phyloP scores from a whole-genome alignment of 1,140 invertebrate species.

The Diorhabda elongata region DNA sequence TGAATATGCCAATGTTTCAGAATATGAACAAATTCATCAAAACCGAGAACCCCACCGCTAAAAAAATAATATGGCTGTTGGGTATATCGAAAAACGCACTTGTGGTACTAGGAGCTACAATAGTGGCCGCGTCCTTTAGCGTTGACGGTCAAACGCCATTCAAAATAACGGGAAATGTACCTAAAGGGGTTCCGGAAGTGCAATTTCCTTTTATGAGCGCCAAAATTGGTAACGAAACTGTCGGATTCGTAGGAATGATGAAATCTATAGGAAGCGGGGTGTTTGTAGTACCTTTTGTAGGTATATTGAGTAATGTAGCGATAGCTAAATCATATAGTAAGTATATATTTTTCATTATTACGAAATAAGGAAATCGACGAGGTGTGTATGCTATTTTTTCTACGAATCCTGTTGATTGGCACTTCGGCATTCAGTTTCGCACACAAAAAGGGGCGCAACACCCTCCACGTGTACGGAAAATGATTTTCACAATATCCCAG shows the following conservation, averaged over 20 bases:
- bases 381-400: too few species aligned
- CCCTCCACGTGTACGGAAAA: too few species aligned
- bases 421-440: too few species aligned
- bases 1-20: slow-evolving; percentile 48
- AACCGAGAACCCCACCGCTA: slow-evolving; percentile 46
- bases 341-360: slow-evolving; percentile 34
- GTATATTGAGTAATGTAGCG: slow-evolving; percentile 79
- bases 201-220: slow-evolving; percentile 53
- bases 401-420: too few species aligned
- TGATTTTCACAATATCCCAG: too few species aligned
- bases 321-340: slow-evolving; percentile 83
- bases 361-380: neutral
- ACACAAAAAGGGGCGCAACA: too few species aligned
- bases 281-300: slow-evolving; percentile 71
- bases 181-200: slow-evolving; percentile 26
- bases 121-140: slow-evolving; percentile 52
- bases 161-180: slow-evolving; percentile 49
- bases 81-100: slow-evolving; percentile 76
- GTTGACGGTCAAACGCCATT: slow-evolving; percentile 53
- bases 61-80: slow-evolving; percentile 64
- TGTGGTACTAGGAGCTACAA: slow-evolving; percentile 66
- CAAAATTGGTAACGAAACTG: slow-evolving; percentile 55
- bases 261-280: slow-evolving; percentile 65
- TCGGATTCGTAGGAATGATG: slow-evolving; percentile 61
- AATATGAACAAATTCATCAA: slow-evolving; percentile 61